A percentile compares a stretch with the other conserved stretches of the same genome.
Conservation (phyloP, 2,113 vertebrate genomes). For the Stomatorhinus ivindoensis region DNA sequence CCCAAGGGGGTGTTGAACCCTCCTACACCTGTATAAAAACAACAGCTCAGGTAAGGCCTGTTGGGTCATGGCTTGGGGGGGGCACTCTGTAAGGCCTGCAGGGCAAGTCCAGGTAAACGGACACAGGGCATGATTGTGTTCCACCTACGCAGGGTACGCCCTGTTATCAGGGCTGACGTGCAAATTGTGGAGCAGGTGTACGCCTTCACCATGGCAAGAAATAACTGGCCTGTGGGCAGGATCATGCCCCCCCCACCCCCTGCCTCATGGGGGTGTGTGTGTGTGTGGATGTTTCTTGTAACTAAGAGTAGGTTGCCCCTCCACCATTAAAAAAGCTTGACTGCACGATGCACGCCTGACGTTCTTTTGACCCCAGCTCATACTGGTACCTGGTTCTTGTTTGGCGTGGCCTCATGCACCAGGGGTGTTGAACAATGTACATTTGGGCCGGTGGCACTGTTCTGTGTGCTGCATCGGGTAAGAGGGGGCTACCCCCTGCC, state of each 20-base stretch:
- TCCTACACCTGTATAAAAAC: slow-evolving; percentile 28
- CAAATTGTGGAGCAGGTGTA: background rate
- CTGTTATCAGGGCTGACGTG: background rate
- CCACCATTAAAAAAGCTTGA: background rate
- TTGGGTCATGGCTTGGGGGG: slow-evolving; percentile 31
- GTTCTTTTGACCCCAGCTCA: background rate
- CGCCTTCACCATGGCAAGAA: background rate
- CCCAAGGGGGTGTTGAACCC: slow-evolving; percentile 21
- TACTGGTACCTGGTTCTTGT: background rate
- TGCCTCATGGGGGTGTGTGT: background rate
- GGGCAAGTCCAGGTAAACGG: slow-evolving; percentile 21
- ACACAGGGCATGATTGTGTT: slow-evolving; percentile 18
- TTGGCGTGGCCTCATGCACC: background rate
- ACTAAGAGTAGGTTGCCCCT: background rate
- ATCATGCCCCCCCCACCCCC: background rate
- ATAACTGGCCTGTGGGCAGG: background rate
- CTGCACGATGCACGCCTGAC: background rate
- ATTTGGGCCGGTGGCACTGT: background rate
- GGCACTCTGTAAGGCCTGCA: slow-evolving; percentile 29
- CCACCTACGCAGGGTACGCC: too few relatives aligned
- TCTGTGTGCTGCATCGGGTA: too few relatives aligned
- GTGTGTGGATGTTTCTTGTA: background rate
- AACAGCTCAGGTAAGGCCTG: slow-evolving; percentile 25
- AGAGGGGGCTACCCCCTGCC: background rate
- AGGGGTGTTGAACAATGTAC: background rate